These are phyloP conservation scores for Drosophila neocordata DNA, from an alignment of 1,140 invertebrate genomes.

Conservation along the genomic window DNA sequence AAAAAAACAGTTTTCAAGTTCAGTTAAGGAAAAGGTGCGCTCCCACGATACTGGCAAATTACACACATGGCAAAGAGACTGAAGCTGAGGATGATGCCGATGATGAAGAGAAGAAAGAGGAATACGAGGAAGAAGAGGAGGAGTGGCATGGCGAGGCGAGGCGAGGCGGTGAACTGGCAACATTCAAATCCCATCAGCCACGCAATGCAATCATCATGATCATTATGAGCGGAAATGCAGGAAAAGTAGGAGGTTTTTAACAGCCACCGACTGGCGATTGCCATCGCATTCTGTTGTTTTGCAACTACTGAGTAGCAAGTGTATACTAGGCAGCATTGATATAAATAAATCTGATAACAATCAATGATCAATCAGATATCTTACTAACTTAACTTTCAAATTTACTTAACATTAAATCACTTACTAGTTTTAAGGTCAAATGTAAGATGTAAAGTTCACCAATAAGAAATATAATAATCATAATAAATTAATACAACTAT, in stretches of 20 bases:
- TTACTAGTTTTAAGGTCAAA: too few relatives aligned
- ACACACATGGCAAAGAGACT: constrained; percentile 43
- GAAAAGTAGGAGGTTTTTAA: constrained; percentile 81
- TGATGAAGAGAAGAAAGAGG: constrained; percentile 20
- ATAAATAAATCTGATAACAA: neutral
- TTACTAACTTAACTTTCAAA: too few relatives aligned
- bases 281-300: constrained; percentile 45
- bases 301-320: constrained; percentile 11
- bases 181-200: constrained; percentile 80
- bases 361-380: too few relatives aligned
- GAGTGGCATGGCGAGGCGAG: neutral
- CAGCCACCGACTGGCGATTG: constrained; percentile 70
- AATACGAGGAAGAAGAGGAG: constrained; percentile 21
- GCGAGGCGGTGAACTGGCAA: constrained; percentile 29
- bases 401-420: too few relatives aligned
- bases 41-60: constrained; percentile 78
- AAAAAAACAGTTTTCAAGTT: constrained; percentile 13
- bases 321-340: neutral
- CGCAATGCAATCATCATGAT: constrained; percentile 80
- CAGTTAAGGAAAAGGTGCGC: constrained; percentile 58
- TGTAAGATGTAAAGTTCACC: too few relatives aligned
- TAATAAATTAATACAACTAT: too few relatives aligned
- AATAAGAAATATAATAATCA: too few relatives aligned
- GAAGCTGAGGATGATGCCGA: constrained; percentile 20
- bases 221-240: constrained; percentile 80